Conservation (phyloP, 2,888 invertebrate species). For the Disparrhopalites patrizii region DNA sequence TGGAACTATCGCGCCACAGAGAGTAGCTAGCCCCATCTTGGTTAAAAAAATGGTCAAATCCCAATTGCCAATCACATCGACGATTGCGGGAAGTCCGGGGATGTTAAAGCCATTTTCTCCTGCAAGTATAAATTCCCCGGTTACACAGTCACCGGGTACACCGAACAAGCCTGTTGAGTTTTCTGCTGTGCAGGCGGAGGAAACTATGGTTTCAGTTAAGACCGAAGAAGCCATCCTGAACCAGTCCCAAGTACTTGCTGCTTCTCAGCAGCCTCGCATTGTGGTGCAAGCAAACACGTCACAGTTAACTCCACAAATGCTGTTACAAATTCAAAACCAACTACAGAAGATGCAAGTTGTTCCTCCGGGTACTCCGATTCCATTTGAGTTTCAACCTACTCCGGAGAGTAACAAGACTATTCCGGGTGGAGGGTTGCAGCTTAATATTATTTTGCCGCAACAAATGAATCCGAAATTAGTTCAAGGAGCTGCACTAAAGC, state of each 20-base stretch:
- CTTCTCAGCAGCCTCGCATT: conserved; percentile 77
- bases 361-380: conserved; percentile 20
- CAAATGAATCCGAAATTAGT: background rate
- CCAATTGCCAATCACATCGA: too few relatives aligned
- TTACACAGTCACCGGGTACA: too few relatives aligned
- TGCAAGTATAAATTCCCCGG: too few relatives aligned
- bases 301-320: conserved; percentile 74
- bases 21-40: too few relatives aligned
- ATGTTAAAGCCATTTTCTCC: too few relatives aligned
- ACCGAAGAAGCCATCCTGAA: conserved; percentile 35
- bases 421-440: background rate
- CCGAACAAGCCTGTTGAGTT: background rate
- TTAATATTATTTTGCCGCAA: conserved; percentile 5
- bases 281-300: conserved; percentile 81
- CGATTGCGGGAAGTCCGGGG: too few relatives aligned
- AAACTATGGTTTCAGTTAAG: conserved; percentile 15
- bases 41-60: too few relatives aligned
- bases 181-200: background rate
- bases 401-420: background rate
- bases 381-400: conserved; percentile 19
- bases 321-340: conserved; percentile 86
- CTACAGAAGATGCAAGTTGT: conserved; percentile 51
- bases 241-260: conserved; percentile 68
- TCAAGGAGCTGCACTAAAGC: too few relatives aligned
- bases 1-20: background rate